Percentiles rank a stretch among this genome's conserved stretches.
Evolutionary conservation across 1,140 invertebrate species (phyloP).

Genomic region (Octopus bimaculoides): DNA sequence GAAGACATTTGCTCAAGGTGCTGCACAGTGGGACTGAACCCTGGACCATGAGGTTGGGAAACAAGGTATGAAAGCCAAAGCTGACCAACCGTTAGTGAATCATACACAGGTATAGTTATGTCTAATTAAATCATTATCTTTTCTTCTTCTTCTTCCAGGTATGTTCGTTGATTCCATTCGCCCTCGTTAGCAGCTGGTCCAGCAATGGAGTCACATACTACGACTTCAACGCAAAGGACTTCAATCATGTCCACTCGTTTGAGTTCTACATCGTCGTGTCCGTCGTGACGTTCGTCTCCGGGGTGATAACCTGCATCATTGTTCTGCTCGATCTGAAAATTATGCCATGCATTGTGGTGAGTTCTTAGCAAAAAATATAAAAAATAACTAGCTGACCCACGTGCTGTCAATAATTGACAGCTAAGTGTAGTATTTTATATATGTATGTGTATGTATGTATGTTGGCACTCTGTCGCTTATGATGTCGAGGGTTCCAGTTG

Average conservation of each 20-base stretch:
- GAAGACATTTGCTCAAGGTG: too few relatives aligned
- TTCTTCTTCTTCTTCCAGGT: slow-evolving; percentile 18
- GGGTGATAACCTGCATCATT: slow-evolving; percentile 19
- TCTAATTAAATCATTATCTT: slow-evolving; percentile 15
- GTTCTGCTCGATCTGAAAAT: slow-evolving; percentile 13
- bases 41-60: too few relatives aligned
- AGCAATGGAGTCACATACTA: slow-evolving; percentile 21
- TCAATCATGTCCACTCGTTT: slow-evolving; percentile 23
- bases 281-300: slow-evolving; percentile 13
- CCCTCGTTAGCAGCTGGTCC: slow-evolving; percentile 21
- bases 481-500: slow-evolving; percentile 16
- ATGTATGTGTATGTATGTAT: neutral
- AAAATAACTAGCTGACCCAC: neutral
- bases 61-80: too few relatives aligned
- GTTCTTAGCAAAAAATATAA: neutral
- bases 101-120: too few relatives aligned
- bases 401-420: slow-evolving; percentile 1
- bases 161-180: slow-evolving; percentile 19
- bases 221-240: slow-evolving; percentile 22
- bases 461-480: slow-evolving; percentile 15
- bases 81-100: too few relatives aligned
- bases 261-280: slow-evolving; percentile 24
- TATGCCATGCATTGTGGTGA: slow-evolving; percentile 5
- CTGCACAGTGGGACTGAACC: too few relatives aligned
- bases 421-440: neutral